A percentile compares a stretch with the other conserved stretches of the same genome.
These are phyloP conservation scores for Podiceps cristatus DNA, from an alignment of 2,113 vertebrate species.

Conservation along the genomic window DNA sequence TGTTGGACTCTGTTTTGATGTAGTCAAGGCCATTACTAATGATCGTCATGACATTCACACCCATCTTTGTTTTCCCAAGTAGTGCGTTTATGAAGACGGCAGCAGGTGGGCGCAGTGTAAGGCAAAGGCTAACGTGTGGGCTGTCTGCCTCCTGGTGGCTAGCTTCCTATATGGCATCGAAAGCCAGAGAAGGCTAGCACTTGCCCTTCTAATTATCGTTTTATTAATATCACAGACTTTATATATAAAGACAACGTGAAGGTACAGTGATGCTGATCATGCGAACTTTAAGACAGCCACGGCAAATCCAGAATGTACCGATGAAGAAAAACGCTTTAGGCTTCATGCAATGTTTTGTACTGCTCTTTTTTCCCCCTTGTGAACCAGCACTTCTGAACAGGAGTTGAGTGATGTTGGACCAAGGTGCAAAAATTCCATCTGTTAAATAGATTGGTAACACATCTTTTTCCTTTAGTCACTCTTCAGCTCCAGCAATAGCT, in stretches of 20 bases:
- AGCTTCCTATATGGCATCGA: fast-evolving
- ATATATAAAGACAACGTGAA: background rate
- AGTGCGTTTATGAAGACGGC: fast-evolving
- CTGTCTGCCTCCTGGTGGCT: background rate
- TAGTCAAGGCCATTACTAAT: background rate
- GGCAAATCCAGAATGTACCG: background rate
- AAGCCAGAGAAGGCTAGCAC: background rate
- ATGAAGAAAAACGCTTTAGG: background rate
- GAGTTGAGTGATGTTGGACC: background rate
- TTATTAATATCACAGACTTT: no score
- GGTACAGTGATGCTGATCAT: no score
- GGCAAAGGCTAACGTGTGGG: background rate
- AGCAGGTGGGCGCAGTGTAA: fast-evolving
- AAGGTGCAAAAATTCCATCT: background rate
- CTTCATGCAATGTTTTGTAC: background rate
- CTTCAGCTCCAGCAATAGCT: background rate
- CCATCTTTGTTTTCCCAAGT: fast-evolving
- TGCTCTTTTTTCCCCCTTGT: background rate
- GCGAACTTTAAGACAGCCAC: background rate
- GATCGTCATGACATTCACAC: fast-evolving
- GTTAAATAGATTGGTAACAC: background rate
- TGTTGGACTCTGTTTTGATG: background rate
- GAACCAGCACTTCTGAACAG: background rate
- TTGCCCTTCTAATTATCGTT: fast-evolving
- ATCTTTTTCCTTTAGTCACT: no score